Conservation (phyloP, 2,888 invertebrate genomes). For the Sycophila texana region DNA sequence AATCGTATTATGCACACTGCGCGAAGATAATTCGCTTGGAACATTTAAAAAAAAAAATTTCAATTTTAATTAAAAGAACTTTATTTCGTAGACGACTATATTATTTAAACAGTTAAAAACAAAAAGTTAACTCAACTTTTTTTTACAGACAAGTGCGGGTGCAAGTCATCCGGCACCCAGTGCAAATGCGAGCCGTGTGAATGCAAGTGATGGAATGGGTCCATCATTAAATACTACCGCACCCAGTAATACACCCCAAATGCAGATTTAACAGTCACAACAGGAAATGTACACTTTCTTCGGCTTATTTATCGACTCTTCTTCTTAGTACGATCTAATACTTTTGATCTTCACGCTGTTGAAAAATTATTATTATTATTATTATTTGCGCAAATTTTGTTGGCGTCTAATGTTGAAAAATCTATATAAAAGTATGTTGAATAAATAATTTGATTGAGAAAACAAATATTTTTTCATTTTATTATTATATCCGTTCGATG, state of each 20-base stretch:
- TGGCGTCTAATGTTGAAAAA: neutral
- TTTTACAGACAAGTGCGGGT: slow-evolving; percentile 68
- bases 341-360: too few relatives aligned
- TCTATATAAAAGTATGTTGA: slow-evolving; percentile 18
- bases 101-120: too few relatives aligned
- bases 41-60: too few relatives aligned
- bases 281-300: neutral
- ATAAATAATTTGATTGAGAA: slow-evolving; percentile 25
- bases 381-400: neutral
- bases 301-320: neutral
- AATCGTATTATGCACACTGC: too few relatives aligned
- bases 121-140: slow-evolving; percentile 1
- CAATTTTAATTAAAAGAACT: too few relatives aligned
- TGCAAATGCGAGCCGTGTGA: slow-evolving; percentile 65
- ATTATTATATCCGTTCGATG: neutral
- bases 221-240: neutral
- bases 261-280: neutral
- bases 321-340: too few relatives aligned
- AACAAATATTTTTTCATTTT: neutral
- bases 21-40: too few relatives aligned
- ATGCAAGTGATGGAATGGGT: slow-evolving; percentile 42
- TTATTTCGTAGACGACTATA: too few relatives aligned
- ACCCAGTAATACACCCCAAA: neutral
- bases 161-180: slow-evolving; percentile 59
- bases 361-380: too few relatives aligned